A percentile compares a stretch with the other conserved stretches of the same genome.
Evolutionary conservation across 2,113 vertebrate species (phyloP).

Genomic region (Laticauda laticaudata): DNA sequence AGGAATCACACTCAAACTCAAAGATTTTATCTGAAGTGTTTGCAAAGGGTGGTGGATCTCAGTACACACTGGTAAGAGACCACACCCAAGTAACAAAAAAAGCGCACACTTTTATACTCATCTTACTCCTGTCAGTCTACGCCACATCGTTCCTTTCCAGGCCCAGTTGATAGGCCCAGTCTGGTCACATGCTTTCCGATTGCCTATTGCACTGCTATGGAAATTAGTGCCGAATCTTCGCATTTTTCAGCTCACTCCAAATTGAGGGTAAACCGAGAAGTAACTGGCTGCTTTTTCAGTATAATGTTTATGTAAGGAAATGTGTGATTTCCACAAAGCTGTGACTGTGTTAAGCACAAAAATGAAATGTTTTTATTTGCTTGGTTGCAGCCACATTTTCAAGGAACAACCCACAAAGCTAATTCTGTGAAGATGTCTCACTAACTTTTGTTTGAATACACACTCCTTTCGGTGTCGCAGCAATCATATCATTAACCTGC

Average conservation of each 20-base stretch:
- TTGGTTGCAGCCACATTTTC: not conserved
- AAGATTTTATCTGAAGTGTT: no score
- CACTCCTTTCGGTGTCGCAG: not conserved
- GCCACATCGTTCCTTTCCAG: no score
- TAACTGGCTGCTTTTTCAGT: not conserved
- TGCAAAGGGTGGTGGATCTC: no score
- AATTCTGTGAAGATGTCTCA: not conserved
- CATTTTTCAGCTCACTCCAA: not conserved
- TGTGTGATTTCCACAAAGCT: not conserved
- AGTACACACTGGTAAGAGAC: no score
- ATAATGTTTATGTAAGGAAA: not conserved
- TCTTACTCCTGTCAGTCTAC: no score
- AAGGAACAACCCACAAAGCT: not conserved
- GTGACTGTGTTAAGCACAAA: not conserved
- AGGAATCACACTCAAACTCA: no score
- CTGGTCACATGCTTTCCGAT: no score
- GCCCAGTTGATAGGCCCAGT: no score
- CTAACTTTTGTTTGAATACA: not conserved
- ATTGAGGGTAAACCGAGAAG: not conserved
- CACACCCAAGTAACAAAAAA: no score
- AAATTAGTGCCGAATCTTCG: not conserved
- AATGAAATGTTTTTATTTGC: not conserved
- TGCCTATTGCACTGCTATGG: not conserved
- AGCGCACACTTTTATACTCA: no score
- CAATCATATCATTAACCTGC: not conserved